phyloP scores from a whole-genome alignment of 2,888 invertebrate genomes.

The Aleiodes alternator region DNA sequence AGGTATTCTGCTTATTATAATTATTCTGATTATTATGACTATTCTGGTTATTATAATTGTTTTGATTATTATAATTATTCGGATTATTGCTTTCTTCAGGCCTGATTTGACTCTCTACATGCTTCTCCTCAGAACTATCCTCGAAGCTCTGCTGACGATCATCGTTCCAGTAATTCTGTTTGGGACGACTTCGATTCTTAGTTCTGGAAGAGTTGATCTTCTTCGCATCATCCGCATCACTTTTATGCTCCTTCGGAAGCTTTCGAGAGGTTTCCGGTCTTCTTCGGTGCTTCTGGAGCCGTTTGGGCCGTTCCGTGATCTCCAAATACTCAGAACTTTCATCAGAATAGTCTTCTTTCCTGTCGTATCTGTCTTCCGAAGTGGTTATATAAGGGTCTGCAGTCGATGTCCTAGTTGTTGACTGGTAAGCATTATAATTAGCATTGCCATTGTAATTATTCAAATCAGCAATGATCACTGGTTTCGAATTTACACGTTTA shows the following conservation, averaged over 20 bases:
- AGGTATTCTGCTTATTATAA: slow-evolving; percentile 53
- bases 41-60: slow-evolving; percentile 53
- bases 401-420: slow-evolving; percentile 30
- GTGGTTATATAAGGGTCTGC: slow-evolving; percentile 48
- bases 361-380: slow-evolving; percentile 58
- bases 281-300: slow-evolving; percentile 63
- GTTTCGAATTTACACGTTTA: slow-evolving; percentile 54
- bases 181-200: slow-evolving; percentile 60
- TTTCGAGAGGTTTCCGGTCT: slow-evolving; percentile 64
- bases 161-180: slow-evolving; percentile 60
- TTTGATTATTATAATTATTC: slow-evolving; percentile 51
- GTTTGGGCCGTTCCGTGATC: slow-evolving; percentile 64
- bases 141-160: slow-evolving; percentile 58
- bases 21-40: slow-evolving; percentile 52
- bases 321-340: slow-evolving; percentile 67
- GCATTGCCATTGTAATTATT: slow-evolving; percentile 59
- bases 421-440: slow-evolving; percentile 55
- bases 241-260: slow-evolving; percentile 69
- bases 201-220: slow-evolving; percentile 58
- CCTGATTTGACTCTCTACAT: slow-evolving; percentile 33
- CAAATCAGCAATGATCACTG: slow-evolving; percentile 65
- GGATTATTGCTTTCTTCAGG: slow-evolving; percentile 46
- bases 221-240: slow-evolving; percentile 55
- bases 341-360: slow-evolving; percentile 64
- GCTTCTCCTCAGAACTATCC: slow-evolving; percentile 58